Base-by-base conservation (phyloP, 2,888 invertebrate genomes). In the Vesta saturnalis region DNA sequence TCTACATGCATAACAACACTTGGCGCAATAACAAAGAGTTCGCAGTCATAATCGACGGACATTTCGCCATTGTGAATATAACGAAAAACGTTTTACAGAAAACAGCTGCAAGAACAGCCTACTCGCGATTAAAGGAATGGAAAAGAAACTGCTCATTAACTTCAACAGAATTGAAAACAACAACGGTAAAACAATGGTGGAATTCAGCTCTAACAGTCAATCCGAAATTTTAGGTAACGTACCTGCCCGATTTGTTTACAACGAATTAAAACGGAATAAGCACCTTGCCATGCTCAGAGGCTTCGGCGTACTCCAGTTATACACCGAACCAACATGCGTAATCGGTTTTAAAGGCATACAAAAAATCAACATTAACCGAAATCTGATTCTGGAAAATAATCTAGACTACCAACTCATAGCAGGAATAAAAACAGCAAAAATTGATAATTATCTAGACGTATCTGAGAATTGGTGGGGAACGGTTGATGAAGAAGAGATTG, bases 381-480 rank as follows among this genome's bases (percentile, higher is more conserved):
- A 99, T 85, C 85, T 97, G 1, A 92, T 99, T 72, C 90, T 92
- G 1, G 89, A 91, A 35, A 97, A 97, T 83, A 86, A 87, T 18
- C 85, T 95, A 78, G 92, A 95, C 77, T 99, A 96, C 80, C 96
- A 97, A 77, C 84, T 99, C 16, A 86, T 99, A 2, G 97, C 98
- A 57, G 99, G 98, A 0, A 92, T 94, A 2, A 89, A 89, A 80
- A 96, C 97, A 0, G 95, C 97, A 0, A 92, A 93, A 74, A 88
- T 97, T 1, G 91, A 94, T 72, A 97, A 95, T 78, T 88, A 89
- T 49, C 86, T 99, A 62, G 94, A 98, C 80, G 96, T 95, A 0
- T 89, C 89, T 8, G 93, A 95, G 82, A 99, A 99, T 82, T 99
- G 96, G 94, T 99, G 99, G 99, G 99, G 98, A 10, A 92, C 92